Evolutionary conservation across 2,888 invertebrate genomes (phyloP).

Genomic region (Agrochola litura): DNA sequence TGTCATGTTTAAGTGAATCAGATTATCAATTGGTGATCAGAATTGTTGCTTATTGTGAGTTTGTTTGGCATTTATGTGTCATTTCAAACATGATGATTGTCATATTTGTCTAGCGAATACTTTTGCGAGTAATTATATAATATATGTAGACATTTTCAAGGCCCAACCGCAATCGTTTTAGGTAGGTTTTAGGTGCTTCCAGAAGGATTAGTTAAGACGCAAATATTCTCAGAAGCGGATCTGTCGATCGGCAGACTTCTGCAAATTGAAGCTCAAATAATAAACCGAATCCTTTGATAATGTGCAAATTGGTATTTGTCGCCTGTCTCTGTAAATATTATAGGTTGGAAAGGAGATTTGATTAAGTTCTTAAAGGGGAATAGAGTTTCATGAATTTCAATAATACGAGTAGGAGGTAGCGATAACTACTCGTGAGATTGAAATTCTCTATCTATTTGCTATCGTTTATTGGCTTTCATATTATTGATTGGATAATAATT

Average conservation of each 20-base stretch:
- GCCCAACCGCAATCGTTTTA: constrained; percentile 34
- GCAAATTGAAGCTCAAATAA: constrained; percentile 7
- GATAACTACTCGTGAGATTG: too few species aligned
- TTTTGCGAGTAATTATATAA: not conserved
- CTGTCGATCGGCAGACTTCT: not conserved
- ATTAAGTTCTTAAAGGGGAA: not conserved
- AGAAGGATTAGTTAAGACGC: constrained; percentile 7
- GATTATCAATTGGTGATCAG: not conserved
- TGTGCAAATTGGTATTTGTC: not conserved
- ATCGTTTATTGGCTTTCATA: not conserved
- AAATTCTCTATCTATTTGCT: not conserved
- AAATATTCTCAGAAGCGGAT: constrained; percentile 30
- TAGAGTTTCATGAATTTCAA: not conserved
- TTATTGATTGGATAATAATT: not conserved
- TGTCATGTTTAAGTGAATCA: not conserved
- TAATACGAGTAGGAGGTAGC: too few species aligned
- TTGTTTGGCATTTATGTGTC: not conserved
- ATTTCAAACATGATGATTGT: not conserved
- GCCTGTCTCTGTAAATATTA: constrained; percentile 20
- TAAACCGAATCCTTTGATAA: constrained; percentile 20
- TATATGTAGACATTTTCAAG: not conserved
- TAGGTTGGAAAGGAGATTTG: not conserved
- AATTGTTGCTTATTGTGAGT: constrained; percentile 1
- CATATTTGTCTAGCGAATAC: not conserved
- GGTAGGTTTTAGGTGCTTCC: constrained; percentile 3